phyloP scores from a whole-genome alignment of 2,888 invertebrate species.

The Pimpla rufipes region DNA sequence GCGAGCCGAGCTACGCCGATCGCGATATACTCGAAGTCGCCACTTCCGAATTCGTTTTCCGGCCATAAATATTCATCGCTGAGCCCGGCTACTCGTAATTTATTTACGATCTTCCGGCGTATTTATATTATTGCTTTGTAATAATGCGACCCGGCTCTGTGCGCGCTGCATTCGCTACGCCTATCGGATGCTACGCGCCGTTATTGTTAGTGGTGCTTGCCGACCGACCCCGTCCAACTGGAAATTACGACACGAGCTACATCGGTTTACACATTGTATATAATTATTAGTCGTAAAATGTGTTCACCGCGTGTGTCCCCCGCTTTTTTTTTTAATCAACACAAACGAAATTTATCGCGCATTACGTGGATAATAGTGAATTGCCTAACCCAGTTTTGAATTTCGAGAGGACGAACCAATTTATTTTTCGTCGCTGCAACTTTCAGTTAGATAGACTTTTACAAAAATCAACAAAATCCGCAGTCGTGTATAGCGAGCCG shows the following conservation, averaged over 20 bases:
- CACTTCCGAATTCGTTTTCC: constrained; percentile 36
- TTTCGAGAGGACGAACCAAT: too few species aligned
- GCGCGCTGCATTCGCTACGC: neutral
- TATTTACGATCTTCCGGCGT: constrained; percentile 68
- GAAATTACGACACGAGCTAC: constrained; percentile 53
- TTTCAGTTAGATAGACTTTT: too few species aligned
- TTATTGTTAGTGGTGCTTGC: constrained; percentile 24
- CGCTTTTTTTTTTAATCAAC: neutral
- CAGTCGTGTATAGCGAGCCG: too few species aligned
- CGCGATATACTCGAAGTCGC: neutral
- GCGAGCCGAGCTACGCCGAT: constrained; percentile 17
- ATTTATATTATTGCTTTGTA: constrained; percentile 53
- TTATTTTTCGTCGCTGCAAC: too few species aligned
- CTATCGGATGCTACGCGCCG: constrained; percentile 8
- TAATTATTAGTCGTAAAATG: constrained; percentile 29
- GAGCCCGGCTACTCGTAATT: constrained; percentile 66
- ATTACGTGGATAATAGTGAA: too few species aligned
- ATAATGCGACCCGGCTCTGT: constrained; percentile 1
- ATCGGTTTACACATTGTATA: constrained; percentile 26
- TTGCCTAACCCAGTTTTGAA: too few species aligned
- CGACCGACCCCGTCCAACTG: constrained; percentile 1
- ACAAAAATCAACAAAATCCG: too few species aligned
- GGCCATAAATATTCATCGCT: constrained; percentile 70
- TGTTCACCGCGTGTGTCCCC: neutral
- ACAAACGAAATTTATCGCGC: too few species aligned